These are phyloP conservation scores for Malurus leucopterus DNA, from an alignment of 2,797 vertebrate genomes.

Conservation along the genomic window DNA sequence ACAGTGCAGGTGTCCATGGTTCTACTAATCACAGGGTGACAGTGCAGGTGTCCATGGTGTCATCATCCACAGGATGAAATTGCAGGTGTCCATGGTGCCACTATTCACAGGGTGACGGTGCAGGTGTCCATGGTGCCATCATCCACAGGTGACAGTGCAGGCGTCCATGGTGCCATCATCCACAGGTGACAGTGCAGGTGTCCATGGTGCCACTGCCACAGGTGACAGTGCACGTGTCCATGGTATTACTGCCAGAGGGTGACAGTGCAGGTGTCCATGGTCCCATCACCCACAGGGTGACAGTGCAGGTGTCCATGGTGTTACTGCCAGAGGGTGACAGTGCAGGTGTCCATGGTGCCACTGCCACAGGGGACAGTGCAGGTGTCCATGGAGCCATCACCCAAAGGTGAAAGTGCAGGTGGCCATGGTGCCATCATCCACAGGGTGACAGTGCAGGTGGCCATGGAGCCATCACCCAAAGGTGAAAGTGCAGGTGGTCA, in stretches of 20 bases:
- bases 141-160: fast-evolving
- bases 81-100: fast-evolving
- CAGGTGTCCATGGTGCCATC: fast-evolving
- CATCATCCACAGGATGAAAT: too few relatives aligned
- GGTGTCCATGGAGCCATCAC: fast-evolving
- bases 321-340: fast-evolving
- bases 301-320: fast-evolving
- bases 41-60: fast-evolving
- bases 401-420: fast-evolving
- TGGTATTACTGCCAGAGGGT: too few relatives aligned
- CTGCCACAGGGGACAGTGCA: fast-evolving
- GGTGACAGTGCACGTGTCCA: fast-evolving
- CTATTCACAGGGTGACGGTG: fast-evolving
- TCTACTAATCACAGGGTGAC: fast-evolving
- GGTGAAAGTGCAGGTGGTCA: fast-evolving
- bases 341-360: fast-evolving
- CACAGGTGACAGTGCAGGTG: fast-evolving
- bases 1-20: fast-evolving
- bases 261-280: fast-evolving
- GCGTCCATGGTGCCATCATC: fast-evolving
- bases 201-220: too few relatives aligned
- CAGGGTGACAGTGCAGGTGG: fast-evolving
- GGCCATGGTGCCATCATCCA: too few relatives aligned
- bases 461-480: too few relatives aligned
- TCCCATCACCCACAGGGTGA: too few relatives aligned